Conservation (phyloP, 2,113 vertebrate genomes). For the Podarcis cretensis region DNA sequence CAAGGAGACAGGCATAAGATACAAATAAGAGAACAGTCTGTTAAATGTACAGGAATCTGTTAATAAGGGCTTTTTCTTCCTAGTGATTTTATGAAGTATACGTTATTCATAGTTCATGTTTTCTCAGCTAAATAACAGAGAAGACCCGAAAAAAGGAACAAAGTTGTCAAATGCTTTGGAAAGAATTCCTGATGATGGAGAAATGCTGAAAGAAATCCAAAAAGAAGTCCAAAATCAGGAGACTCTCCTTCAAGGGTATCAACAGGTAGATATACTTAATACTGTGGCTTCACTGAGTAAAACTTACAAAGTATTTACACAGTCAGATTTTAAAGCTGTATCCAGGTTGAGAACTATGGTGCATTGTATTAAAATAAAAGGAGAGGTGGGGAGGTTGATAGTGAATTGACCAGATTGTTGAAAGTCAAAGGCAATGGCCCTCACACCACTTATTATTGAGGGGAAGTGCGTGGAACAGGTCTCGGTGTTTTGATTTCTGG, state of each 20-base stretch:
- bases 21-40: neutral
- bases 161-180: conserved; percentile 65
- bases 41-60: neutral
- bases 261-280: conserved; percentile 79
- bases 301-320: neutral
- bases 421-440: neutral
- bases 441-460: neutral
- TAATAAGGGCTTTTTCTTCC: neutral
- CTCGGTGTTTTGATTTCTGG: too few relatives aligned
- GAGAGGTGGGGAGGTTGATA: neutral
- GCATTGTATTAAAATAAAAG: neutral
- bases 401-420: neutral
- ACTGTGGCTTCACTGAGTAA: neutral
- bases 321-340: neutral
- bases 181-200: conserved; percentile 70
- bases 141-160: conserved; percentile 78
- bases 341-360: neutral
- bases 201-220: conserved; percentile 82
- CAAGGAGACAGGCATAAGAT: neutral
- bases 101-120: neutral
- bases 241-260: conserved; percentile 91
- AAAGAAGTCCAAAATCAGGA: conserved; percentile 92
- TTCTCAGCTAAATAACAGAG: conserved; percentile 81
- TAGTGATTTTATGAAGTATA: neutral
- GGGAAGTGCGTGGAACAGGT: too few relatives aligned